Percentiles rank a stretch among this genome's conserved stretches.
Conservation (phyloP, 1,140 invertebrate species). For the Propsilocerus akamusi region DNA sequence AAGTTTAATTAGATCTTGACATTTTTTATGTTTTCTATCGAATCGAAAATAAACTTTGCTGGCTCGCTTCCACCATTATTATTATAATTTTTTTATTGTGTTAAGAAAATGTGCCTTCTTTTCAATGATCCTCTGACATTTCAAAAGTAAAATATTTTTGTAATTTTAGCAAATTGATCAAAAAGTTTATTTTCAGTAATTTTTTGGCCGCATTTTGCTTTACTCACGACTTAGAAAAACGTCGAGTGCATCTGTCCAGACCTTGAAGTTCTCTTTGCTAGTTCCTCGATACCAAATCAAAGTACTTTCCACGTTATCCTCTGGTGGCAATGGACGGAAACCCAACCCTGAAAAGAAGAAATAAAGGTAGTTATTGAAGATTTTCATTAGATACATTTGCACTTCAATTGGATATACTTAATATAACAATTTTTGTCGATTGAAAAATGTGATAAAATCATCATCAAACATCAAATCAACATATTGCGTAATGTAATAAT, state of each 20-base stretch:
- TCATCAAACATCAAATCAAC: not conserved
- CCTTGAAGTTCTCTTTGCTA: constrained; percentile 47
- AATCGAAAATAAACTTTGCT: not conserved
- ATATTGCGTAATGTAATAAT: constrained; percentile 7
- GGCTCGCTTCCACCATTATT: not conserved
- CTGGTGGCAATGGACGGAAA: constrained; percentile 72
- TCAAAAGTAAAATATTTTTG: too few species aligned
- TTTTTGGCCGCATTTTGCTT: too few species aligned
- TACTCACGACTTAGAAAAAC: constrained; percentile 55
- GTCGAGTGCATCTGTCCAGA: constrained; percentile 55
- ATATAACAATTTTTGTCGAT: too few species aligned
- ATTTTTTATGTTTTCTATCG: constrained; percentile 1
- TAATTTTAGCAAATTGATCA: too few species aligned
- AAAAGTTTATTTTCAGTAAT: too few species aligned
- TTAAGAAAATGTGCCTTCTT: too few species aligned
- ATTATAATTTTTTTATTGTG: too few species aligned
- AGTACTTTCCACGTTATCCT: constrained; percentile 71
- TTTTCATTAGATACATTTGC: not conserved
- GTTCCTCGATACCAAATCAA: constrained; percentile 81
- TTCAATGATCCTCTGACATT: too few species aligned
- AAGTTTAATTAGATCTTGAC: not conserved
- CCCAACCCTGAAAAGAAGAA: constrained; percentile 55
- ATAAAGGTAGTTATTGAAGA: constrained; percentile 4
- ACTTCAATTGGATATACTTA: too few species aligned
- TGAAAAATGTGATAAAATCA: not conserved